Percentiles rank a stretch among this genome's conserved stretches.
phyloP scores from a whole-genome alignment of 2,888 invertebrate species.

The Ennomos quercinarius region DNA sequence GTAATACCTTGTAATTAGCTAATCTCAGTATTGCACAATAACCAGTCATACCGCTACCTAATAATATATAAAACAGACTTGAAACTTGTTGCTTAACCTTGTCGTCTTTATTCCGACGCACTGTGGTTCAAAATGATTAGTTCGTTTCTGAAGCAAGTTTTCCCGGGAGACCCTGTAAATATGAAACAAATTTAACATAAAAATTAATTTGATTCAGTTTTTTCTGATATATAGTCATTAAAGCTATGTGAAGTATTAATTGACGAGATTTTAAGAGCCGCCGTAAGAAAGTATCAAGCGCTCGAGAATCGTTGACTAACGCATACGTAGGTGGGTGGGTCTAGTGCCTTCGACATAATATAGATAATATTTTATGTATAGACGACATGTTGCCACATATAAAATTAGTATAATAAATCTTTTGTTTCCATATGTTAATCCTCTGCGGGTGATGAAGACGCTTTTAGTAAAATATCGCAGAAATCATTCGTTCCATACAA shows the following conservation, averaged over 20 bases:
- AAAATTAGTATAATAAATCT: slow-evolving; percentile 3
- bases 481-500: background rate
- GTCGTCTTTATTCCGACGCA: slow-evolving; percentile 9
- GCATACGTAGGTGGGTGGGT: slow-evolving; percentile 4
- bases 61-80: slow-evolving; percentile 8
- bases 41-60: slow-evolving; percentile 41
- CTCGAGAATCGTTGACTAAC: slow-evolving; percentile 13
- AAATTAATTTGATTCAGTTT: slow-evolving; percentile 48
- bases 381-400: slow-evolving; percentile 12
- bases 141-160: background rate
- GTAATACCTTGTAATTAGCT: slow-evolving; percentile 56
- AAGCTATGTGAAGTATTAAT: slow-evolving; percentile 35
- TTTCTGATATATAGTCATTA: slow-evolving; percentile 37
- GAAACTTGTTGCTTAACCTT: slow-evolving; percentile 14
- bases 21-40: slow-evolving; percentile 58
- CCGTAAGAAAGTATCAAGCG: slow-evolving; percentile 32
- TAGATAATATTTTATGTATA: background rate
- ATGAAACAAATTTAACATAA: slow-evolving; percentile 50
- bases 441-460: too few species aligned
- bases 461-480: too few species aligned
- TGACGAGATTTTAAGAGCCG: slow-evolving; percentile 12
- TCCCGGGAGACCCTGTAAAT: slow-evolving; percentile 36
- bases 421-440: background rate
- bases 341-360: slow-evolving; percentile 3
- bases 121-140: slow-evolving; percentile 6